Percentiles rank a stretch among this genome's conserved stretches.
Evolutionary conservation across 2,113 vertebrate species (phyloP).

Genomic region (Noctilio leporinus): DNA sequence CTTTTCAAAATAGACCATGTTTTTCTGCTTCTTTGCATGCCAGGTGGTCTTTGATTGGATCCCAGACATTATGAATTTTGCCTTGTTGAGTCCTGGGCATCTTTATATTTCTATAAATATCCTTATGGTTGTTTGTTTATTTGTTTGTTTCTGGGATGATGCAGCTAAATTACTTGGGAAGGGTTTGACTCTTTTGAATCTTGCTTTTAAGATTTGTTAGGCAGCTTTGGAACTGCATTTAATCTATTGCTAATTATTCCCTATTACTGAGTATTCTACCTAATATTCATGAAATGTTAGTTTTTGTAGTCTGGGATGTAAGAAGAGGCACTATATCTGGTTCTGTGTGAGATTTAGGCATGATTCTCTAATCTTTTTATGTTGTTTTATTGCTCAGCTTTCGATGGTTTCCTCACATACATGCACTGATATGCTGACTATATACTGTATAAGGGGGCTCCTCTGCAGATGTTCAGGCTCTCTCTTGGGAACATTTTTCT

Average conservation of each 20-base stretch:
- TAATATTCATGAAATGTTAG: not conserved
- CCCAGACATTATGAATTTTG: not conserved
- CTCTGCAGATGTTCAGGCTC: not conserved
- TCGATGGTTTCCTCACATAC: not conserved
- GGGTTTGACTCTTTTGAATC: not conserved
- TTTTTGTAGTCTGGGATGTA: not conserved
- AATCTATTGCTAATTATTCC: not conserved
- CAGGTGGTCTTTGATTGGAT: not conserved
- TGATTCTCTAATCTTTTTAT: not conserved
- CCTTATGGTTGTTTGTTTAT: not conserved
- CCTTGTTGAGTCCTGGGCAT: not conserved
- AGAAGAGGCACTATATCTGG: not conserved
- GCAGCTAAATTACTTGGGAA: slow-evolving; percentile 2
- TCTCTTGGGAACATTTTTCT: not conserved
- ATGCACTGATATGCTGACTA: not conserved
- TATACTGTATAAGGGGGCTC: not conserved
- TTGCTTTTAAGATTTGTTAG: not conserved
- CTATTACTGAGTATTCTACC: not conserved
- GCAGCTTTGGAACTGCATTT: not conserved
- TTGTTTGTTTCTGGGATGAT: not conserved
- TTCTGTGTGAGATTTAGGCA: not conserved
- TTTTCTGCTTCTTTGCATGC: not conserved
- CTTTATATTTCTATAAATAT: not conserved
- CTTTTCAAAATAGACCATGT: not conserved
- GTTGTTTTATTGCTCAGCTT: not conserved